These are phyloP conservation scores for Riparia riparia DNA, from an alignment of 2,113 vertebrate genomes.

Conservation along the genomic window DNA sequence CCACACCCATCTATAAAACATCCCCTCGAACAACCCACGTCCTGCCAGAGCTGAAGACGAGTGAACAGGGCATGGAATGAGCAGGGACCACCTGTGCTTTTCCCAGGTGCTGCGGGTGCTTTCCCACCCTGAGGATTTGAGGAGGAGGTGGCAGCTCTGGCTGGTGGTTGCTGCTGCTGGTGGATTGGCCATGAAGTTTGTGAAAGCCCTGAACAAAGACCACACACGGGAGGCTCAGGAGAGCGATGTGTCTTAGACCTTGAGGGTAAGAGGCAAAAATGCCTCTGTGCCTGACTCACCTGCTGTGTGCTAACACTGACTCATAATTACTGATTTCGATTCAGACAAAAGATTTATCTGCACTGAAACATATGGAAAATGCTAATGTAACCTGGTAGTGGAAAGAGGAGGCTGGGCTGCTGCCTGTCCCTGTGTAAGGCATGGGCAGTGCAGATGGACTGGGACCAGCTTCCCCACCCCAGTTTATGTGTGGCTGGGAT, in stretches of 20 bases:
- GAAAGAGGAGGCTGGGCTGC: not conserved
- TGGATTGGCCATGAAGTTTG: conserved; percentile 34
- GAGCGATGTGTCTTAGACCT: conserved; percentile 5
- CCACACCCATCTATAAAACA: not conserved
- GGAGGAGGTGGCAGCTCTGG: conserved; percentile 22
- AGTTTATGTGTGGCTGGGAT: not conserved
- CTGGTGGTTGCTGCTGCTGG: not conserved
- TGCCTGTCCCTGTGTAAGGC: not conserved
- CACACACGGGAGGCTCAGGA: conserved; percentile 45
- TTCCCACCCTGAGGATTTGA: not conserved
- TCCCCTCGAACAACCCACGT: not conserved
- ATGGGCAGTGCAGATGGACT: fast-evolving
- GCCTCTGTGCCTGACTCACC: conserved; percentile 62
- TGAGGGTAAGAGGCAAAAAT: conserved; percentile 24
- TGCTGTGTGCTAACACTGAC: conserved; percentile 18
- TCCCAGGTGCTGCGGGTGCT: not conserved
- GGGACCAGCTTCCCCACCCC: not conserved
- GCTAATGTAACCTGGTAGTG: not conserved
- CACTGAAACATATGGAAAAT: conserved; percentile 12
- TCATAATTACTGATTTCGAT: conserved; percentile 24
- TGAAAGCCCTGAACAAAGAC: conserved; percentile 24
- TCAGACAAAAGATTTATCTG: conserved; percentile 59
- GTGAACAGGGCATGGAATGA: fast-evolving
- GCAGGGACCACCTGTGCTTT: not conserved
- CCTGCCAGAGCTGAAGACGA: not conserved